Evolutionary conservation across 1,140 invertebrate genomes (phyloP).

Genomic region (Bombus affinis): DNA sequence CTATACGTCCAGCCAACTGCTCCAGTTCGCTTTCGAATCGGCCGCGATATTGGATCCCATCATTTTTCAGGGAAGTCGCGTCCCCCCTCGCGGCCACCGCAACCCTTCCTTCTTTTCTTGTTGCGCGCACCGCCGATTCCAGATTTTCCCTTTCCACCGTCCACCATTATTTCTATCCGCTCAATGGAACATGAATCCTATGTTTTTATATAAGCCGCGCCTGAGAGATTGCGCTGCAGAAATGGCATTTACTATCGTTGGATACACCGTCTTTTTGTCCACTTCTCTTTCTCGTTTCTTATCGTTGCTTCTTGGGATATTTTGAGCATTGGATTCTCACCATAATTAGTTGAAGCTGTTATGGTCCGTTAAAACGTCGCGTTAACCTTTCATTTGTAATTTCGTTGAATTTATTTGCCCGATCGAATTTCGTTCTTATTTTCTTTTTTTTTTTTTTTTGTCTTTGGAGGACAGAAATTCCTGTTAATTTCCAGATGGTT

Average conservation of each 20-base stretch:
- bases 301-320: background rate
- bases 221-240: conserved; percentile 22
- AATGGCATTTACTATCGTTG: conserved; percentile 13
- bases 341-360: too few species aligned
- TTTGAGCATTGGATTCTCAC: background rate
- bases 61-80: conserved; percentile 61
- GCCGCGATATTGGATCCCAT: conserved; percentile 66
- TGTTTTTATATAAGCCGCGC: conserved; percentile 39
- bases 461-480: background rate
- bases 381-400: too few species aligned
- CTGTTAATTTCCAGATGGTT: background rate
- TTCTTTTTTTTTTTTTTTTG: too few species aligned
- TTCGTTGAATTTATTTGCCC: too few species aligned
- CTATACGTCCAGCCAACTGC: conserved; percentile 59
- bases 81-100: background rate
- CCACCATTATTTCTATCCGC: conserved; percentile 59
- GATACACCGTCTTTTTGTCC: background rate
- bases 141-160: conserved; percentile 23
- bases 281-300: background rate
- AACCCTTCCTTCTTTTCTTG: conserved; percentile 1
- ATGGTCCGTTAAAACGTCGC: too few species aligned
- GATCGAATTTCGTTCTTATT: too few species aligned
- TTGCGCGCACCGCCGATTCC: conserved; percentile 8
- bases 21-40: conserved; percentile 40
- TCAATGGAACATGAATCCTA: conserved; percentile 58